Conservation (phyloP, 2,888 invertebrate species). For the Drosophila demipolita region DNA sequence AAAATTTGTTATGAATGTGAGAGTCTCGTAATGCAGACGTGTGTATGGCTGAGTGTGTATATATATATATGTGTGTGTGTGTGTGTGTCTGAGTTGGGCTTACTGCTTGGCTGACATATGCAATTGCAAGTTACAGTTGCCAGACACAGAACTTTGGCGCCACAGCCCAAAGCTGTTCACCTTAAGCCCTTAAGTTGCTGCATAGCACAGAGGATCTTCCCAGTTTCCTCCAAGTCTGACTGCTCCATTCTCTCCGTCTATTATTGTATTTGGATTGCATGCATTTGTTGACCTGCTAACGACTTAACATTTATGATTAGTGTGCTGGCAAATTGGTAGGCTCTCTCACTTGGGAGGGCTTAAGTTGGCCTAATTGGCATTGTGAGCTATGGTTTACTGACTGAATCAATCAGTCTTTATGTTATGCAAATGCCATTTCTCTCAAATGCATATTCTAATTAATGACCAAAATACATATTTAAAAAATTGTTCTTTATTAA, state of each 20-base stretch:
- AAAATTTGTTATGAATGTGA: conserved; percentile 62
- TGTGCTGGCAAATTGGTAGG: conserved; percentile 62
- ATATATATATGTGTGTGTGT: conserved; percentile 1
- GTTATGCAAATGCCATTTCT: background rate
- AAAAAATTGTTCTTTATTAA: background rate
- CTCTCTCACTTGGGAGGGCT: conserved; percentile 23
- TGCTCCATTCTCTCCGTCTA: background rate
- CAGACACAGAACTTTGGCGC: conserved; percentile 43
- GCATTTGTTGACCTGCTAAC: conserved; percentile 54
- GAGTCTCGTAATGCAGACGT: background rate
- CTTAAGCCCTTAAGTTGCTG: conserved; percentile 63
- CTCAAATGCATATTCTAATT: background rate
- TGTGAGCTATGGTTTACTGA: conserved; percentile 2
- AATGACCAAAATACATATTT: background rate
- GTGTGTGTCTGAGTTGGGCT: conserved; percentile 35
- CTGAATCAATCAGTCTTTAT: conserved; percentile 45
- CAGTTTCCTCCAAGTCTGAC: background rate
- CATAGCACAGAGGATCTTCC: conserved; percentile 23
- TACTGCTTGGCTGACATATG: conserved; percentile 55
- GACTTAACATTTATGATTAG: conserved; percentile 67
- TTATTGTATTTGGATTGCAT: conserved; percentile 23
- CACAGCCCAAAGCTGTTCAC: conserved; percentile 40
- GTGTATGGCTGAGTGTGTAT: conserved; percentile 1
- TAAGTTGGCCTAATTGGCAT: conserved; percentile 51
- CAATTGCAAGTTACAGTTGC: conserved; percentile 52